Conservation (phyloP, 2,113 vertebrate genomes). For the Eubucco bourcierii region DNA sequence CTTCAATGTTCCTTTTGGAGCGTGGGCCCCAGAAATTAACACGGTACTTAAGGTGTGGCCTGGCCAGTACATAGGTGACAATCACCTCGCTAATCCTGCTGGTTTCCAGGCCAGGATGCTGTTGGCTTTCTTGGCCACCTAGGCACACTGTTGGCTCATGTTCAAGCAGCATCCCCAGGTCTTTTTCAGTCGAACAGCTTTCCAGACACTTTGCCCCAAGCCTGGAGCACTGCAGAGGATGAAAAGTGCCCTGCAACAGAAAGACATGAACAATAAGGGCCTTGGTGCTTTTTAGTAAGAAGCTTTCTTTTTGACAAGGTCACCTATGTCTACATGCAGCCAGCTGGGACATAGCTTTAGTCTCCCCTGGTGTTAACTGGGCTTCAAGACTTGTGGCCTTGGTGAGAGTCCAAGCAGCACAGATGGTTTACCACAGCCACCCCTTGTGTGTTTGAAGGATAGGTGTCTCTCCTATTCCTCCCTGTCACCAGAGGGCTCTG, state of each 20-base stretch:
- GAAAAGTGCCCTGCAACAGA: background rate
- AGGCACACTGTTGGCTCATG: too few species aligned
- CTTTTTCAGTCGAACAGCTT: too few species aligned
- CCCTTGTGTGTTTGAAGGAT: background rate
- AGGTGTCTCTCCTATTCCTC: rapidly evolving
- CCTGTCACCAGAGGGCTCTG: background rate
- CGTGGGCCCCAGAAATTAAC: too few species aligned
- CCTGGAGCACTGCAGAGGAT: background rate
- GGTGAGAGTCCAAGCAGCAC: background rate
- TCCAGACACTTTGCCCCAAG: too few species aligned
- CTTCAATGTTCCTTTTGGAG: too few species aligned
- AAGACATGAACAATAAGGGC: rapidly evolving
- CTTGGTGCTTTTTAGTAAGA: rapidly evolving
- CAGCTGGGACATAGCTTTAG: background rate
- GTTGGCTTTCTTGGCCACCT: too few species aligned
- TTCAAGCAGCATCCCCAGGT: too few species aligned
- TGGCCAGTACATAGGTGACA: too few species aligned
- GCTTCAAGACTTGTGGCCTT: background rate
- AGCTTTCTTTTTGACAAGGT: background rate
- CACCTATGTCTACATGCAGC: background rate
- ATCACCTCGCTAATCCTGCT: too few species aligned
- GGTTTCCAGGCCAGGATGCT: too few species aligned
- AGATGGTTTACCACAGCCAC: background rate
- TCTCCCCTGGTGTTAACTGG: background rate
- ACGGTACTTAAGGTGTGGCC: too few species aligned